Percentiles rank a stretch among this genome's conserved stretches.
Evolutionary conservation across 1,140 invertebrate species (phyloP).

Genomic region (Tenebrio molitor): DNA sequence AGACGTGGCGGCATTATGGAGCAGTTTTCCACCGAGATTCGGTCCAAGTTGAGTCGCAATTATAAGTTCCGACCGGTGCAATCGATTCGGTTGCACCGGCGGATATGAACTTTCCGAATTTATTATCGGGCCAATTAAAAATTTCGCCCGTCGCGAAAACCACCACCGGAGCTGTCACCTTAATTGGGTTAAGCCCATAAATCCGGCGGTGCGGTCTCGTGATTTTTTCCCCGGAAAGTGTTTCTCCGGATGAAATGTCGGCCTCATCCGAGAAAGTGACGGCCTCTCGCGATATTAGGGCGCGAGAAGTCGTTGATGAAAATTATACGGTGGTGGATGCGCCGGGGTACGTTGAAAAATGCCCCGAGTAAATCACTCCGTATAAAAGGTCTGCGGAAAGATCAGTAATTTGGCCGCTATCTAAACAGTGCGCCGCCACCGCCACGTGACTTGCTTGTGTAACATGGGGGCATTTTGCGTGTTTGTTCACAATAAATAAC

Average conservation of each 20-base stretch:
- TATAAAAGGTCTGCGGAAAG: slow-evolving; percentile 44
- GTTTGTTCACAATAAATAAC: slow-evolving; percentile 51
- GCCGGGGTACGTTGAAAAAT: slow-evolving; percentile 34
- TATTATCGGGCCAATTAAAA: neutral
- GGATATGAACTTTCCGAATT: slow-evolving; percentile 7
- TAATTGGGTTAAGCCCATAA: neutral
- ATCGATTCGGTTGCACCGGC: slow-evolving; percentile 8
- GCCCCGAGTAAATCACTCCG: slow-evolving; percentile 22
- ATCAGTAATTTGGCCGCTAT: slow-evolving; percentile 44
- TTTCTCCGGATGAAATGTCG: neutral
- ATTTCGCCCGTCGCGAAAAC: neutral
- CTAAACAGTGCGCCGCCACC: slow-evolving; percentile 39
- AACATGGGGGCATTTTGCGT: slow-evolving; percentile 51
- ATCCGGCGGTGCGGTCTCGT: neutral
- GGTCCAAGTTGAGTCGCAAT: slow-evolving; percentile 26
- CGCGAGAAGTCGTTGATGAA: neutral
- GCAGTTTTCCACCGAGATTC: slow-evolving; percentile 28
- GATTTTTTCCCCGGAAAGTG: too few species aligned
- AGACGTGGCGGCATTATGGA: slow-evolving; percentile 32
- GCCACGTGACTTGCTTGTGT: slow-evolving; percentile 48
- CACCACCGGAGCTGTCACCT: neutral
- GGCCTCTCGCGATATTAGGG: too few species aligned
- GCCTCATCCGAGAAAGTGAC: neutral
- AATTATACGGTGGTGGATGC: slow-evolving; percentile 7
- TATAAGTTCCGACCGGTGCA: slow-evolving; percentile 28